Evolutionary conservation across 2,888 invertebrate species (phyloP), one percentile per base, ranked within the genome.

Genomic region (Melanostoma scalare): DNA sequence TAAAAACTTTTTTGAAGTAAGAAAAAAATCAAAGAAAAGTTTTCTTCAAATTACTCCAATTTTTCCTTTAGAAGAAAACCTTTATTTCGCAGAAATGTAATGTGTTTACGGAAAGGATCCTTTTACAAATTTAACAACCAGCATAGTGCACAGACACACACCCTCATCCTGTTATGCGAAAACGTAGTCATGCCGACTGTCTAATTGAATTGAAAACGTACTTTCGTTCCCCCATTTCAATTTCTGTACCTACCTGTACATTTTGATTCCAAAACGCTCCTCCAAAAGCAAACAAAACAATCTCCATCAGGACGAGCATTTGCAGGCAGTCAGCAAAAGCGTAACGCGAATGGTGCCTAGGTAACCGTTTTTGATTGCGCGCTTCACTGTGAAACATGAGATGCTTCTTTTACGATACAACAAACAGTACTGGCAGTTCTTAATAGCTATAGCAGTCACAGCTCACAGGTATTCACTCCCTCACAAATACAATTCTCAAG

Each of bases 131-230:
- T 6, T 33, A 60, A 20, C 35, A 60, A 35, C 20, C 20, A 20
- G 20, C 20, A 20, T 20, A 20, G 20, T 20, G 20, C 20, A 20
- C 20, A 20, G 20, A 1, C 58, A 30, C 20, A 3, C 61, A 55
- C 9, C 50, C 33, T 5, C 38, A 20, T 6, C 10, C 6, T 36
- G 50, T 42, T 36, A 35, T 42, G 35, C 71, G 20, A 20, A 20
- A 20, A 36, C 31, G 77, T 78, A 58, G 44, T 78, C 73, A 82
- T 82, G 82, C 73, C 82, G 73, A 82, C 82, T 68, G 52, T 33
- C 61, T 73, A 69, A 82, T 82, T 82, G 78, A 82, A 82, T 77
- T 82, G 81, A 82, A 77, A 77, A 77, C 53, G 55, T 68, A 56
- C 72, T 77, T 72, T 72, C 48, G n/a, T 63, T 55, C 10, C 44